phyloP scores from a whole-genome alignment of 2,113 vertebrate species.

The Pomatorhinus ruficollis region DNA sequence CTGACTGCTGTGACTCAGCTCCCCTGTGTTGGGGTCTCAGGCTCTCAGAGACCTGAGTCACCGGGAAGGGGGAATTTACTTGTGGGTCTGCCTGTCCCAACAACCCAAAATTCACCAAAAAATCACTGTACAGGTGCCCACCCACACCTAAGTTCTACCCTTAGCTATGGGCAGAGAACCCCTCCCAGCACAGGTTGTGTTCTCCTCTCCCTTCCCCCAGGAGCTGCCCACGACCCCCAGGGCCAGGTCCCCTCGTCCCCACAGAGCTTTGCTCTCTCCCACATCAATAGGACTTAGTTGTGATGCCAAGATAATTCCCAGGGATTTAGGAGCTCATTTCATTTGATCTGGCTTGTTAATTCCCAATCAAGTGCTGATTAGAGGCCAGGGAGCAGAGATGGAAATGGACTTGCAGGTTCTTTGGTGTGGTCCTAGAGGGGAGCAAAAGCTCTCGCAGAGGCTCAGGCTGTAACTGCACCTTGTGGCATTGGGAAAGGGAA shows the following conservation, averaged over 20 bases:
- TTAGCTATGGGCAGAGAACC: neutral
- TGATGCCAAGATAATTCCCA: conserved; percentile 2
- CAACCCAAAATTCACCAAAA: neutral
- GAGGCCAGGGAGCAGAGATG: neutral
- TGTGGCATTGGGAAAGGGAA: neutral
- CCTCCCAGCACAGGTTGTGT: neutral
- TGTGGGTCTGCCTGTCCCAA: neutral
- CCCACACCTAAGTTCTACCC: neutral
- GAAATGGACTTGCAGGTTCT: neutral
- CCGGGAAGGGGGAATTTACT: neutral
- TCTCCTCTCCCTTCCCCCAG: neutral
- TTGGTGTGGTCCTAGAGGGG: neutral
- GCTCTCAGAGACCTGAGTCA: neutral
- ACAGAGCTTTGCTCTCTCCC: neutral
- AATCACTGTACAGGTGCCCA: too few relatives aligned
- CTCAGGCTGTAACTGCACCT: neutral
- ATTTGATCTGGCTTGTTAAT: conserved; percentile 30
- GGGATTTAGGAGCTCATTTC: conserved; percentile 3
- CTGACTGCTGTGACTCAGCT: neutral
- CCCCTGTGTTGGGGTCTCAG: neutral
- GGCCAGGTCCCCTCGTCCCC: neutral
- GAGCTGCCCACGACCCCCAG: neutral
- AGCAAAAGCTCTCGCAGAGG: neutral
- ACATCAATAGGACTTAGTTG: neutral
- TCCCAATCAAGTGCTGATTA: neutral